Evolutionary conservation across 2,113 vertebrate genomes (phyloP).

Genomic region (Saccopteryx bilineata): DNA sequence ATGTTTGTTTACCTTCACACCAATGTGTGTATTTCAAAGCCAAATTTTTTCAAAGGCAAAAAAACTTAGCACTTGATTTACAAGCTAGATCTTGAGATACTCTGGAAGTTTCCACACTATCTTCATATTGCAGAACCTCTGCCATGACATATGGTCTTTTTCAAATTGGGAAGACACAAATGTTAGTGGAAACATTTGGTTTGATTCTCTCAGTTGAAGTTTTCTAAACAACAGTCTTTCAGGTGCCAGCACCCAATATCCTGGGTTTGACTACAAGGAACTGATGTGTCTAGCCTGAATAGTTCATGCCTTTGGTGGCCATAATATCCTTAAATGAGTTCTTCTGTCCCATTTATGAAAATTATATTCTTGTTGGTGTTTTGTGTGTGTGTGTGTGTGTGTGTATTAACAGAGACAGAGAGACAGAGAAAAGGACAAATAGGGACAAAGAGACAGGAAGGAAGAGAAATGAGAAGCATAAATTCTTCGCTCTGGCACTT

Average conservation of each 20-base stretch:
- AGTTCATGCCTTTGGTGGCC: not conserved
- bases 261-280: not conserved
- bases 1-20: not conserved
- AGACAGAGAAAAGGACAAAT: no score
- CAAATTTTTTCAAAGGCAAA: not conserved
- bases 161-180: slow-evolving; percentile 42
- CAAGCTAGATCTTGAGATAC: not conserved
- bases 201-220: not conserved
- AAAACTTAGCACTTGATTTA: slow-evolving; percentile 4
- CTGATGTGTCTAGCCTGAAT: not conserved
- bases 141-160: not conserved
- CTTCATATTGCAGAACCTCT: not conserved
- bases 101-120: not conserved
- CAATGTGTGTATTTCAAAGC: not conserved
- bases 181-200: not conserved
- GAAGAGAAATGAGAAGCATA: no score
- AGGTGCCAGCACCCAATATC: not conserved
- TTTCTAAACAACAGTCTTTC: not conserved
- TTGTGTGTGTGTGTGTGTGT: no score
- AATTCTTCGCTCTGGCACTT: no score
- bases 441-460: no score
- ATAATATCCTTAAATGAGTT: not conserved
- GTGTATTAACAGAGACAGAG: no score
- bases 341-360: not conserved
- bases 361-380: not conserved